Evolutionary conservation across 2,888 invertebrate genomes (phyloP).

Genomic region (Erannis defoliaria): DNA sequence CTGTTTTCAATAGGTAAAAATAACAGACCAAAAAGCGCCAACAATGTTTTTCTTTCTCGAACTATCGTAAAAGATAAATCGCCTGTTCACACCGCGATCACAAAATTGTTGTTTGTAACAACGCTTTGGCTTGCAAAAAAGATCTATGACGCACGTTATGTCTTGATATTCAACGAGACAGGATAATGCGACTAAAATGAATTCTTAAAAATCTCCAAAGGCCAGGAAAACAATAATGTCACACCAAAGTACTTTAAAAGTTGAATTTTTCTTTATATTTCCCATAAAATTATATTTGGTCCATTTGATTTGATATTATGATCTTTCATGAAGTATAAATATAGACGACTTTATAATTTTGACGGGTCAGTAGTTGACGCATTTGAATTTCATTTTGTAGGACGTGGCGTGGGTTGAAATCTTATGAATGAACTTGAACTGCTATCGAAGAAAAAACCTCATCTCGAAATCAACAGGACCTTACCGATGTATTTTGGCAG

Average conservation of each 20-base stretch:
- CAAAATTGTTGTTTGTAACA: conserved; percentile 6
- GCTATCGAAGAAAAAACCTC: no score
- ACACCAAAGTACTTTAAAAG: neutral
- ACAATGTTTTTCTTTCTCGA: conserved; percentile 7
- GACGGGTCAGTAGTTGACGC: no score
- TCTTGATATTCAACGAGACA: conserved; percentile 4
- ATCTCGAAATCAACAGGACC: no score
- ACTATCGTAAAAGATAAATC: conserved; percentile 21
- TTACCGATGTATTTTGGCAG: no score
- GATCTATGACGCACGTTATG: conserved; percentile 21
- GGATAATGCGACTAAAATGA: neutral
- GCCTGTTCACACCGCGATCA: conserved; percentile 1
- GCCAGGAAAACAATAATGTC: no score
- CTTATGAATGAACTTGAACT: no score
- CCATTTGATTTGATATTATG: no score
- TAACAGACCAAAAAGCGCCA: conserved; percentile 16
- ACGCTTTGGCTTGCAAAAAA: conserved; percentile 23
- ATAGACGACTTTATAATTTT: no score
- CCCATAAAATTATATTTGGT: no score
- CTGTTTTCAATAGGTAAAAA: neutral
- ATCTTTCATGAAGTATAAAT: no score
- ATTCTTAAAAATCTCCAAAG: neutral
- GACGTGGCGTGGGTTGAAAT: no score
- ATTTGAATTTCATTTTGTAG: no score
- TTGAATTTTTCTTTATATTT: neutral